A percentile compares a stretch with the other conserved stretches of the same genome.
phyloP scores from a whole-genome alignment of 2,888 invertebrate species.

The Ophraella communa region DNA sequence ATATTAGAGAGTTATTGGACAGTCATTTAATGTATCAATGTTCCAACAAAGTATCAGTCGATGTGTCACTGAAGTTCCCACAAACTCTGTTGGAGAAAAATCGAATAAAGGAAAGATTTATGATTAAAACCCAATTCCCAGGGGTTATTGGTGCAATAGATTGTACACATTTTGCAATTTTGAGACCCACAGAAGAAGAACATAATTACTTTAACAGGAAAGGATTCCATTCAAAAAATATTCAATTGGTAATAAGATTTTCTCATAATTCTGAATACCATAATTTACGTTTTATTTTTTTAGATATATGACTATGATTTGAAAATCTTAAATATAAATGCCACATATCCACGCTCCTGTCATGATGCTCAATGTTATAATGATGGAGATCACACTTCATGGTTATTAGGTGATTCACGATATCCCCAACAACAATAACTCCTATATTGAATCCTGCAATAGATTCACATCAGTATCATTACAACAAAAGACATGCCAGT shows the following conservation, averaged over 20 bases:
- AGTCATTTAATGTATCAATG: not conserved
- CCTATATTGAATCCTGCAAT: not conserved
- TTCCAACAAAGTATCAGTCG: not conserved
- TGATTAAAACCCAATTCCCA: conserved; percentile 35
- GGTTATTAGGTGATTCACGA: not conserved
- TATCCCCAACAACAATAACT: conserved; percentile 2
- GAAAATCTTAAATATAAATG: not conserved
- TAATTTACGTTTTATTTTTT: not conserved
- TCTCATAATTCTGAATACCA: not conserved
- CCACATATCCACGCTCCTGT: not conserved
- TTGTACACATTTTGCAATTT: conserved; percentile 34
- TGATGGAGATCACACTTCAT: not conserved
- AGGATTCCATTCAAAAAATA: conserved; percentile 37
- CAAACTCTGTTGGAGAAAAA: conserved; percentile 6
- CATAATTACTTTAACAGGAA: conserved; percentile 40
- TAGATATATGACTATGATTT: not conserved
- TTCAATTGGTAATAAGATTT: conserved; percentile 32
- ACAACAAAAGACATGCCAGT: not conserved
- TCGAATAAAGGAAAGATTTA: conserved; percentile 33
- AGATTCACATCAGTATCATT: not conserved
- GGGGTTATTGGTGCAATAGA: conserved; percentile 34
- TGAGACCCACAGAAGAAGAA: conserved; percentile 33
- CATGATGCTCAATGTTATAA: not conserved
- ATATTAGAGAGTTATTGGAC: not conserved
- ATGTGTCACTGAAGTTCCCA: not conserved